phyloP scores from a whole-genome alignment of 2,888 invertebrate species.

The Chymomyza caudatula region DNA sequence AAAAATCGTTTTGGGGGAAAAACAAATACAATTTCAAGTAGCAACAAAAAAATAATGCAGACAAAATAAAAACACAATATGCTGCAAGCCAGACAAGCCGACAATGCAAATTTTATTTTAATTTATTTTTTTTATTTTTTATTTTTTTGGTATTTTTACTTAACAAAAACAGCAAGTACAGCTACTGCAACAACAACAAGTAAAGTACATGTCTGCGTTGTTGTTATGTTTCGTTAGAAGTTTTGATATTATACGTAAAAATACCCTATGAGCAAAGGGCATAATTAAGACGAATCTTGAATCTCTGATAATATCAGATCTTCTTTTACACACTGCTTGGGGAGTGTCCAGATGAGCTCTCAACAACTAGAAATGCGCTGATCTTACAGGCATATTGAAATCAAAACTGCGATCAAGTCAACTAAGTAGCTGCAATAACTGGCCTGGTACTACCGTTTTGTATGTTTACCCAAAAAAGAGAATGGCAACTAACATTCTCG shows the following conservation, averaged over 20 bases:
- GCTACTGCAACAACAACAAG: not conserved
- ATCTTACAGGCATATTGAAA: too few species aligned
- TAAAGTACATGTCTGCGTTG: constrained; percentile 2
- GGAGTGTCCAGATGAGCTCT: too few species aligned
- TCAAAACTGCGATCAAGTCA: too few species aligned
- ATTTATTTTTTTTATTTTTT: constrained; percentile 15
- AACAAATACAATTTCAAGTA: constrained; percentile 14
- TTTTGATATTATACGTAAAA: constrained; percentile 28
- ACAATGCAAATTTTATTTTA: constrained; percentile 51
- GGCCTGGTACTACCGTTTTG: too few species aligned
- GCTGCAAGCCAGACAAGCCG: constrained; percentile 45
- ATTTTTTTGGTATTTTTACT: constrained; percentile 13
- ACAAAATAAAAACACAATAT: constrained; percentile 35
- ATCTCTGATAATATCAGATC: too few species aligned
- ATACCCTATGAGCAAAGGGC: not conserved
- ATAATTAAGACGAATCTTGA: too few species aligned
- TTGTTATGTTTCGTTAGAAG: not conserved
- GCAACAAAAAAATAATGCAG: constrained; percentile 11
- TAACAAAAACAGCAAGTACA: not conserved
- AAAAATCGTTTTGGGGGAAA: constrained; percentile 30
- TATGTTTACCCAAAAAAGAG: too few species aligned
- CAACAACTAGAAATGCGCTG: too few species aligned
- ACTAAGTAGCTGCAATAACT: too few species aligned
- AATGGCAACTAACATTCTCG: too few species aligned
- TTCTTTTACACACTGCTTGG: too few species aligned